Base-by-base conservation (phyloP, 2,113 vertebrate genomes). In the Hippocampus barbouri region DNA sequence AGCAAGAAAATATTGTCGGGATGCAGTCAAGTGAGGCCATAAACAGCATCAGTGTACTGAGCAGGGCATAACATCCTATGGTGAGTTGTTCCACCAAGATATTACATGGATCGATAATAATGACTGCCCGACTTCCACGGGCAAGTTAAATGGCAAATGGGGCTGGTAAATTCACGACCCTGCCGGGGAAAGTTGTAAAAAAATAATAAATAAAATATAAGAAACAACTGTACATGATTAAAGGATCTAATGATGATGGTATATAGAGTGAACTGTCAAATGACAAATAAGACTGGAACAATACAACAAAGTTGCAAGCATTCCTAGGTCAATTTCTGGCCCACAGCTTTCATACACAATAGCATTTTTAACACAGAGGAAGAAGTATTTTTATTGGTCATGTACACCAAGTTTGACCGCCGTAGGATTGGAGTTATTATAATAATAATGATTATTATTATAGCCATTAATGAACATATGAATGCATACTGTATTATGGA, bases 101-200 rank as follows among this genome's bases (percentile, higher is more conserved):
- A 66, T 67, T 51, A 67, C 38, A 65, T 65, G 40, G 40, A 65
- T 65, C 62, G 25, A 65, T 65, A 65, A 65, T 43, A 65, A 65
- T 43, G 62, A 43, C 61, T 63, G 61, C 34, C 34, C n/a, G 27
- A 34, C 59, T 34, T 30, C 59, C 30, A 61, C 5, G 14, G 61
- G 18, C 34, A 63, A 63, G 34, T 40, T 63, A 65, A 65, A 65
- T 65, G 40, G 21, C 62, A 45, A 65, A 65, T 43, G 62, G 62
- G 40, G 62, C 11, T 41, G 23, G 40, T 65, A 43, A 30, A 65
- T 65, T 65, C 62, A 43, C 38, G 15, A 14, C 14, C 40, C 34
- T 21, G 5, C 43, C 14, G 38, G 40, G 62, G n/a, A 43, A 65
- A 45, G 40, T 65, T 38, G 40, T 45, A 14, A 43, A 43, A 64